phyloP scores from a whole-genome alignment of 1,140 invertebrate species.

The Chymomyza costata region DNA sequence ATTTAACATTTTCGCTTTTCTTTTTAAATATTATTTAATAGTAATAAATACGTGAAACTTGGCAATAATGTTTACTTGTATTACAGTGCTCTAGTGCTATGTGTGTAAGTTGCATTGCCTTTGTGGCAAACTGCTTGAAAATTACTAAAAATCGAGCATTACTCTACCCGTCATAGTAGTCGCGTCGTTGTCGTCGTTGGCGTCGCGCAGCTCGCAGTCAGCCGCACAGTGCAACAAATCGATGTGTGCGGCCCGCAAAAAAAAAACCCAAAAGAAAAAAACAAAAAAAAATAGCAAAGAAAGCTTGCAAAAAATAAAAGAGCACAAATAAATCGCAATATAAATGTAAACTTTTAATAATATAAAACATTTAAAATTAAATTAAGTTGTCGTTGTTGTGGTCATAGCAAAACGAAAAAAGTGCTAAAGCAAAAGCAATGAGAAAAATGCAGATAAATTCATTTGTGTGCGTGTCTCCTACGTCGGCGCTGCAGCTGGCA shows the following conservation, averaged over 20 bases:
- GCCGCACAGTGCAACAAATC: slow-evolving; percentile 59
- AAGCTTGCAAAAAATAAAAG: background rate
- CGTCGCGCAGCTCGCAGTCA: background rate
- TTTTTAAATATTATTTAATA: too few species aligned
- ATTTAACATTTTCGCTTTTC: background rate
- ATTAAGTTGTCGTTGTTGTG: background rate
- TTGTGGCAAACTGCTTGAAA: background rate
- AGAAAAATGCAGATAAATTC: slow-evolving; percentile 5
- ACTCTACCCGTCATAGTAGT: background rate
- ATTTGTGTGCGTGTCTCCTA: slow-evolving; percentile 4
- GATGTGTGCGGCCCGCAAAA: slow-evolving; percentile 32
- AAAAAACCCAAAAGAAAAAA: slow-evolving; percentile 24
- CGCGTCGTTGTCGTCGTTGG: slow-evolving; percentile 2
- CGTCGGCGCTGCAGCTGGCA: slow-evolving; percentile 10
- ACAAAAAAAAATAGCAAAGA: background rate
- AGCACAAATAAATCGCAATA: background rate
- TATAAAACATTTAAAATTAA: too few species aligned
- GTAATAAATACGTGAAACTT: too few species aligned
- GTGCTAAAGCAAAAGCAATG: slow-evolving; percentile 6
- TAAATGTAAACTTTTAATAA: too few species aligned
- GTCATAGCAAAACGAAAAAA: slow-evolving; percentile 9
- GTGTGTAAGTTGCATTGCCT: slow-evolving; percentile 19
- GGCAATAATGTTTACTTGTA: too few species aligned
- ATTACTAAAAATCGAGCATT: slow-evolving; percentile 1
- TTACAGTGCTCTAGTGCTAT: too few species aligned